Percentiles rank a stretch among this genome's conserved stretches.
These are phyloP conservation scores for Xestoiulus laeticollis DNA, from an alignment of 2,888 invertebrate species.

Conservation along the genomic window DNA sequence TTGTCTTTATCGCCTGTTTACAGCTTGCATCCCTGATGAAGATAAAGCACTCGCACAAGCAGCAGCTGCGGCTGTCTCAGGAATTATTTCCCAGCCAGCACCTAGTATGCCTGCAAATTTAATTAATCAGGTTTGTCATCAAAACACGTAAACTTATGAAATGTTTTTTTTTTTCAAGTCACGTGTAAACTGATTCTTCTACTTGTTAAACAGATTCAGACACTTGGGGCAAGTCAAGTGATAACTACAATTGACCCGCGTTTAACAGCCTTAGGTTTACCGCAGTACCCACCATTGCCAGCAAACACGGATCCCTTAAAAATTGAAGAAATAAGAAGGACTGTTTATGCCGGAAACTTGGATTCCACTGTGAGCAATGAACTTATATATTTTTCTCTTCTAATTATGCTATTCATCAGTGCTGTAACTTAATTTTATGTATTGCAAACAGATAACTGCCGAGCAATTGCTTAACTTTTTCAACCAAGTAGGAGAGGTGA, in stretches of 20 bases:
- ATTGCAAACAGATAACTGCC: constrained; percentile 65
- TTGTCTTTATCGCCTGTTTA: constrained; percentile 52
- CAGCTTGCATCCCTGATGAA: constrained; percentile 94
- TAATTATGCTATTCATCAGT: not conserved
- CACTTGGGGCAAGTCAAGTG: constrained; percentile 82
- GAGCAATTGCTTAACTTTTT: constrained; percentile 92
- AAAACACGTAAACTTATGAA: not conserved
- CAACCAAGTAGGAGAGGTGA: constrained; percentile 88
- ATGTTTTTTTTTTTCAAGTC: not conserved
- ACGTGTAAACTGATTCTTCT: not conserved
- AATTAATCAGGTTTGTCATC: constrained; percentile 73
- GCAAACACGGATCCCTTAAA: constrained; percentile 86
- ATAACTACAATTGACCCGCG: constrained; percentile 91
- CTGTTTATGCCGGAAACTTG: constrained; percentile 85
- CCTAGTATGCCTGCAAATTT: constrained; percentile 91
- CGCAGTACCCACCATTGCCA: constrained; percentile 90
- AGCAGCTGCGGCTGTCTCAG: constrained; percentile 88
- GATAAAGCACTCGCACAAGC: constrained; percentile 91
- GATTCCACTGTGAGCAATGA: constrained; percentile 70
- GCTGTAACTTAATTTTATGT: not conserved
- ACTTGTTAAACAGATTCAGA: constrained; percentile 70
- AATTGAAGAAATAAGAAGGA: constrained; percentile 95
- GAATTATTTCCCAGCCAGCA: constrained; percentile 75
- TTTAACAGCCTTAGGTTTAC: constrained; percentile 80
- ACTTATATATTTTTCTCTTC: not conserved